A percentile compares a stretch with the other conserved stretches of the same genome.
phyloP scores from a whole-genome alignment of 2,113 vertebrate species.

The Eclectus roratus region DNA sequence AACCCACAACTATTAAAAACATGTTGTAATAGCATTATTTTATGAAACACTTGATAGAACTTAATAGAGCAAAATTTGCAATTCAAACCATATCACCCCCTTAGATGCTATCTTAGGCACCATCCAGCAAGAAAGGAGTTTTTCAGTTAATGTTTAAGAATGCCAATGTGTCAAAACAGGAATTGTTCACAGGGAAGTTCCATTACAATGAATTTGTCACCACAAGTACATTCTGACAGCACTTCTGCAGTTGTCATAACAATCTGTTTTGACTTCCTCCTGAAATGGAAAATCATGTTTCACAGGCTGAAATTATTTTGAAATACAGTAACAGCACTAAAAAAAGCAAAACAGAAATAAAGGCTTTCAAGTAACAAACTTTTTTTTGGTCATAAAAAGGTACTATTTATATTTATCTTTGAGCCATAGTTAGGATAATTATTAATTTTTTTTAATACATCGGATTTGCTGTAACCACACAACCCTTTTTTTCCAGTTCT shows the following conservation, averaged over 20 bases:
- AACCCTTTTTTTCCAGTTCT: neutral
- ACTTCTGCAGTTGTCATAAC: constrained; percentile 24
- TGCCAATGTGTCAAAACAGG: constrained; percentile 1
- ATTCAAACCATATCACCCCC: neutral
- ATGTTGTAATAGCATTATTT: neutral
- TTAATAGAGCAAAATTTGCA: neutral
- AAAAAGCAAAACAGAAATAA: neutral
- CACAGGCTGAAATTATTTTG: constrained; percentile 3
- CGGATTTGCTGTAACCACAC: neutral
- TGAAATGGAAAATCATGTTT: constrained; percentile 36
- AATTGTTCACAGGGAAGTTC: constrained; percentile 4
- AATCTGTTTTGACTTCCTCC: constrained; percentile 32
- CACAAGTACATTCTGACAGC: constrained; percentile 36
- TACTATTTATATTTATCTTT: neutral
- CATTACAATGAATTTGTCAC: constrained; percentile 35
- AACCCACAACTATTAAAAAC: neutral
- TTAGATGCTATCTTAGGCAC: neutral
- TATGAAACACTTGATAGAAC: neutral
- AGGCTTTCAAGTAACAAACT: neutral
- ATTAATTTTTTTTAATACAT: neutral
- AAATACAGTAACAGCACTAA: neutral
- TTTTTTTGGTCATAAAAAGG: neutral
- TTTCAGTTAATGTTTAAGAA: neutral
- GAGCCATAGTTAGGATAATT: neutral
- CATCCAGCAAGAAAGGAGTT: neutral